These are phyloP conservation scores for Pandion haliaetus DNA, from an alignment of 2,113 vertebrate species.

Conservation along the genomic window DNA sequence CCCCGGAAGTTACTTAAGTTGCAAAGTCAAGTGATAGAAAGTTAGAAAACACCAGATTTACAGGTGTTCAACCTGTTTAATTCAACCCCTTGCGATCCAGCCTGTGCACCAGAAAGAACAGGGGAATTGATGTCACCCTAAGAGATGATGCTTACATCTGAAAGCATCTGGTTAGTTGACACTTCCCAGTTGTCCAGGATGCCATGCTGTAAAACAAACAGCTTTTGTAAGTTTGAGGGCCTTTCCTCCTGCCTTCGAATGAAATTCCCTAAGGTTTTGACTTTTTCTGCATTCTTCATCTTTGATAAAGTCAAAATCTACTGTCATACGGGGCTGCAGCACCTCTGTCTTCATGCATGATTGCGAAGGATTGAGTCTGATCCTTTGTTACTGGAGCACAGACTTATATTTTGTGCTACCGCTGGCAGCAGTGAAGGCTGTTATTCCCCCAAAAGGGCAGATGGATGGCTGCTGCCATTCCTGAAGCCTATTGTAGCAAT, in stretches of 20 bases:
- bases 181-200: neutral
- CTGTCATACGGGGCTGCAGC: neutral
- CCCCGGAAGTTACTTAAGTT: constrained; percentile 1
- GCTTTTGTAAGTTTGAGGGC: neutral
- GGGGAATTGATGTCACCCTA: neutral
- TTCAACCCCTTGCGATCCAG: neutral
- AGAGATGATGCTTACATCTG: neutral
- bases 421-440: neutral
- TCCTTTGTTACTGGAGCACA: neutral
- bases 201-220: neutral
- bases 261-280: neutral
- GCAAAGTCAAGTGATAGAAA: neutral
- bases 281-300: neutral
- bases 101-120: neutral
- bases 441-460: neutral
- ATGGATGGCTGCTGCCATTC: neutral
- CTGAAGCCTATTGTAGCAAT: neutral
- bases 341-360: neutral
- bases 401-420: neutral
- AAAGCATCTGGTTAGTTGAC: constrained; percentile 3
- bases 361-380: neutral
- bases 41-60: neutral
- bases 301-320: neutral
- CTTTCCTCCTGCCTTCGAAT: neutral
- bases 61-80: neutral